phyloP scores from a whole-genome alignment of 2,797 vertebrate species.

The Carduelis carduelis region DNA sequence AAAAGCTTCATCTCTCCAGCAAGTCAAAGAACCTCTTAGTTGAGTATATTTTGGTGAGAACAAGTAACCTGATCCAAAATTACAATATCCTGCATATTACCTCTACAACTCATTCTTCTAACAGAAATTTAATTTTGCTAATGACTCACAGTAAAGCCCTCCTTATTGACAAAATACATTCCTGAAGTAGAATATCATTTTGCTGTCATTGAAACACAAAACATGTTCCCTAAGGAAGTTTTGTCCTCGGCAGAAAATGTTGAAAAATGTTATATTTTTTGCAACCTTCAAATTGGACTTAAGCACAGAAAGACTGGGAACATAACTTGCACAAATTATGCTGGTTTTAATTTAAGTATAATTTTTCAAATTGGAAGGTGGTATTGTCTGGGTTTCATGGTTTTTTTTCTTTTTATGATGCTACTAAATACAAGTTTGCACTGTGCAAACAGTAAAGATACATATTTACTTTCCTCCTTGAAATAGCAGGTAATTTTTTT shows the following conservation, averaged over 20 bases:
- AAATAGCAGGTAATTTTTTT: not conserved
- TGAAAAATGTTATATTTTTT: not conserved
- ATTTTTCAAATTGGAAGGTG: not conserved
- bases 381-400: accelerated
- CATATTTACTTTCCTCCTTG: not conserved
- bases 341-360: not conserved
- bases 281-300: not conserved
- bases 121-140: not conserved
- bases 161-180: not conserved
- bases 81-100: not conserved
- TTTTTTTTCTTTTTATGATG: accelerated
- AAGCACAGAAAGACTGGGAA: not conserved
- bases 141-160: not conserved
- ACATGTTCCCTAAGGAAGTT: not conserved
- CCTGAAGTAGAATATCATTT: not conserved
- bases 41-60: not conserved
- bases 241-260: not conserved
- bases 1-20: not conserved
- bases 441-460: not conserved
- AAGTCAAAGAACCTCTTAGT: not conserved
- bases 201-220: not conserved
- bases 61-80: not conserved
- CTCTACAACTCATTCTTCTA: not conserved
- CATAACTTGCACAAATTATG: not conserved
- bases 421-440: not conserved